phyloP scores from a whole-genome alignment of 2,113 vertebrate genomes.

The Raja brachyura region DNA sequence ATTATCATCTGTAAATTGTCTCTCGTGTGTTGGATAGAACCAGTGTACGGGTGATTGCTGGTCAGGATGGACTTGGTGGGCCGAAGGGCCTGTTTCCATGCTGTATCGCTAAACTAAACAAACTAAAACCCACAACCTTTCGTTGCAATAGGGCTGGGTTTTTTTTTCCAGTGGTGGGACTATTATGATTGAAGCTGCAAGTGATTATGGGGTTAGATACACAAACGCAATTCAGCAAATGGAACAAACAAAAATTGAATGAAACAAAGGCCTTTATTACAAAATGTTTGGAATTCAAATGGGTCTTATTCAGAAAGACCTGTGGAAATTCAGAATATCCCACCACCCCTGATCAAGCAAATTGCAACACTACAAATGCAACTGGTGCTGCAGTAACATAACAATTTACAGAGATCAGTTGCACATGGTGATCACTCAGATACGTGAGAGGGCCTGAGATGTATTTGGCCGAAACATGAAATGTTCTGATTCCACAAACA shows the following conservation, averaged over 20 bases:
- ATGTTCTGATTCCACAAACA: not conserved
- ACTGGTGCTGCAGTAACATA: not conserved
- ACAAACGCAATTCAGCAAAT: not conserved
- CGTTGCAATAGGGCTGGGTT: too few relatives aligned
- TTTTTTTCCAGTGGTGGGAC: too few relatives aligned
- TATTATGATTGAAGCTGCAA: not conserved
- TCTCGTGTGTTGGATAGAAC: too few relatives aligned
- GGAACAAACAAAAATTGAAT: not conserved
- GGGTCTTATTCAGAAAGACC: not conserved
- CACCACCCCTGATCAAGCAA: not conserved
- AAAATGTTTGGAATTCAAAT: not conserved
- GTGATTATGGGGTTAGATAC: not conserved
- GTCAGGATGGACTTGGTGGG: too few relatives aligned
- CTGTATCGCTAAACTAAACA: too few relatives aligned
- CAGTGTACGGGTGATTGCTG: too few relatives aligned
- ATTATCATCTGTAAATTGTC: too few relatives aligned
- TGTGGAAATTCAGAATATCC: not conserved
- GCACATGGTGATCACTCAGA: not conserved
- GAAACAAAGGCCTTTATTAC: not conserved
- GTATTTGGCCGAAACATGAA: not conserved
- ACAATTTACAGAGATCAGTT: not conserved
- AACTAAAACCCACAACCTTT: too few relatives aligned
- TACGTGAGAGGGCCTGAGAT: not conserved
- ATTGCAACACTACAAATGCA: not conserved
- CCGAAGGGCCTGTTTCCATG: too few relatives aligned